Evolutionary conservation across 1,140 invertebrate genomes (phyloP).

Genomic region (Eriosoma lanigerum): DNA sequence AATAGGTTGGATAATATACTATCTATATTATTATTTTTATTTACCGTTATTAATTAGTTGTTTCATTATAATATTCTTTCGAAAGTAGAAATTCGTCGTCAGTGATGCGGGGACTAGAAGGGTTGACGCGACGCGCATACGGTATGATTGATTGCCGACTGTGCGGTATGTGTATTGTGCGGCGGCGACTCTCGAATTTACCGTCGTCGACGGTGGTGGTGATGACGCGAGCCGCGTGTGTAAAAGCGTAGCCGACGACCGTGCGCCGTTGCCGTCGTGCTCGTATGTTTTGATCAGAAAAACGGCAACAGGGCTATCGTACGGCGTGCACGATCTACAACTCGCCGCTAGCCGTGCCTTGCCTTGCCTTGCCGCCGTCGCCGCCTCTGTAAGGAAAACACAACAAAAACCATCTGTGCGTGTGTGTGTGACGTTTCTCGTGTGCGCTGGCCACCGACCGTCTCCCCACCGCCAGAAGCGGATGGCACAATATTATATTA

Average conservation of each 20-base stretch:
- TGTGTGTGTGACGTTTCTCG: constrained; percentile 2
- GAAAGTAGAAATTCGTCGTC: background rate
- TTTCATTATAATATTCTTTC: background rate
- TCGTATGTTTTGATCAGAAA: constrained; percentile 42
- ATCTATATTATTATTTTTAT: too few relatives aligned
- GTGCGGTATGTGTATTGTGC: constrained; percentile 23
- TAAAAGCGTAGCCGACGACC: background rate
- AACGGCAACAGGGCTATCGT: constrained; percentile 35
- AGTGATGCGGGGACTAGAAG: background rate
- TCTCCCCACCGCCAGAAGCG: background rate
- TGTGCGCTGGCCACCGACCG: background rate
- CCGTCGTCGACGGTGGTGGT: background rate
- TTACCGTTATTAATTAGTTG: too few relatives aligned
- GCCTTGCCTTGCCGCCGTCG: background rate
- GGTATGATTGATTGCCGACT: constrained; percentile 13
- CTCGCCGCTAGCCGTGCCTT: too few relatives aligned
- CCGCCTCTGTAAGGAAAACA: constrained; percentile 28
- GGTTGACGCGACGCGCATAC: background rate
- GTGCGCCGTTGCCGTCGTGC: constrained; percentile 43
- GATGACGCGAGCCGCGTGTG: background rate
- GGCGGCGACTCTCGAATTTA: constrained; percentile 9
- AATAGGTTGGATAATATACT: too few relatives aligned
- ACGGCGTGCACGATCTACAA: too few relatives aligned
- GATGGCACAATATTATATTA: background rate
- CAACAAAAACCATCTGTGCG: constrained; percentile 45